Evolutionary conservation across 2,888 invertebrate species (phyloP).

Genomic region (Geophilus truncorum): DNA sequence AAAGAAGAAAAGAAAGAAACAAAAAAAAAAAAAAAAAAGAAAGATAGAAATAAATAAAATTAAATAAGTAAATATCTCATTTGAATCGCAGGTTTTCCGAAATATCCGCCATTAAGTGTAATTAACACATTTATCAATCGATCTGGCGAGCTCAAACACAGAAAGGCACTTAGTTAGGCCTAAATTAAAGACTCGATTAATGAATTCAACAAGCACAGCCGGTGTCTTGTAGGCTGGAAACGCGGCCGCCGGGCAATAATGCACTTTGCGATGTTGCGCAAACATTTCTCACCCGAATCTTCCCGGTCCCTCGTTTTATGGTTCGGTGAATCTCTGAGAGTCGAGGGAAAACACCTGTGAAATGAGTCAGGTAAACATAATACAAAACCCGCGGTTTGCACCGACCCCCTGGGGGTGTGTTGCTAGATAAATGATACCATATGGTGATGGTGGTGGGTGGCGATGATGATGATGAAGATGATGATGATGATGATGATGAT

Average conservation of each 20-base stretch:
- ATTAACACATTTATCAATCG: background rate
- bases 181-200: background rate
- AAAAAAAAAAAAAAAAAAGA: background rate
- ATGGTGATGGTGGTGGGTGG: background rate
- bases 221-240: background rate
- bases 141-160: background rate
- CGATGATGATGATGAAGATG: too few species aligned
- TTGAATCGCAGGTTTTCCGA: background rate
- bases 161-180: background rate
- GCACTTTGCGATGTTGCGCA: background rate
- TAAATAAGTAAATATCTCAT: background rate
- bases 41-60: background rate
- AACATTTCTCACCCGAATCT: background rate
- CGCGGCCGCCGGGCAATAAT: background rate
- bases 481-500: too few species aligned
- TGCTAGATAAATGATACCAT: background rate
- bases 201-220: background rate
- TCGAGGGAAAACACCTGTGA: slow-evolving; percentile 4
- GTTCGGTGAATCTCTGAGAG: slow-evolving; percentile 8
- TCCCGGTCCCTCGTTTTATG: background rate
- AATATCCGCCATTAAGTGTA: background rate
- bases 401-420: background rate
- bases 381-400: background rate
- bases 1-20: background rate
- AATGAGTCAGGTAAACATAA: background rate